phyloP scores from a whole-genome alignment of 2,888 invertebrate genomes.

The Antheraea yamamai region DNA sequence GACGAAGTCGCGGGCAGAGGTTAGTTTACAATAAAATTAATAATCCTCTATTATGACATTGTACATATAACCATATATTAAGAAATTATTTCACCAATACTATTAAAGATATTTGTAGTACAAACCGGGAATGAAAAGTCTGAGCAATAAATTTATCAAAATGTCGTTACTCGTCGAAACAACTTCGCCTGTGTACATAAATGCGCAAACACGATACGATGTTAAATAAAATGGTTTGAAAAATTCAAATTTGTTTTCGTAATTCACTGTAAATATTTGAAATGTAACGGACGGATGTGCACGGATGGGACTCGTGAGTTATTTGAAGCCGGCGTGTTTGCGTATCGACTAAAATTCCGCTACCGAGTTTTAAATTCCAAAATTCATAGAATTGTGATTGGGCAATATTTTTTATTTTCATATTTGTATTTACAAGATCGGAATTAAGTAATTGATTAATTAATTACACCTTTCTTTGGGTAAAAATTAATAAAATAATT shows the following conservation, averaged over 20 bases:
- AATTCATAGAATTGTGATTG: neutral
- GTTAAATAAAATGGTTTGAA: slow-evolving; percentile 5
- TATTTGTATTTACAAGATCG: neutral
- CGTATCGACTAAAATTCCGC: neutral
- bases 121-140: neutral
- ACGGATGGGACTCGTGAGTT: neutral
- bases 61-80: no score
- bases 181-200: neutral
- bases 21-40: no score
- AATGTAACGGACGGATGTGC: neutral
- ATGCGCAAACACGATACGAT: slow-evolving; percentile 1
- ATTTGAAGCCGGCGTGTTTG: neutral
- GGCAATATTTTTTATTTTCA: neutral
- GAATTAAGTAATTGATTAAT: no score
- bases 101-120: neutral
- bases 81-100: neutral
- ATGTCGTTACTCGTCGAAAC: neutral
- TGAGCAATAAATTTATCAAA: neutral
- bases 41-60: no score
- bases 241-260: slow-evolving; percentile 10
- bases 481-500: no score
- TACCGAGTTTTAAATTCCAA: neutral
- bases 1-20: no score
- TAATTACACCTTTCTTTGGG: no score
- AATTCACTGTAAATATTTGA: slow-evolving; percentile 14